Evolutionary conservation across 2,113 vertebrate species (phyloP).

Genomic region (Ibidorhyncha struthersii): DNA sequence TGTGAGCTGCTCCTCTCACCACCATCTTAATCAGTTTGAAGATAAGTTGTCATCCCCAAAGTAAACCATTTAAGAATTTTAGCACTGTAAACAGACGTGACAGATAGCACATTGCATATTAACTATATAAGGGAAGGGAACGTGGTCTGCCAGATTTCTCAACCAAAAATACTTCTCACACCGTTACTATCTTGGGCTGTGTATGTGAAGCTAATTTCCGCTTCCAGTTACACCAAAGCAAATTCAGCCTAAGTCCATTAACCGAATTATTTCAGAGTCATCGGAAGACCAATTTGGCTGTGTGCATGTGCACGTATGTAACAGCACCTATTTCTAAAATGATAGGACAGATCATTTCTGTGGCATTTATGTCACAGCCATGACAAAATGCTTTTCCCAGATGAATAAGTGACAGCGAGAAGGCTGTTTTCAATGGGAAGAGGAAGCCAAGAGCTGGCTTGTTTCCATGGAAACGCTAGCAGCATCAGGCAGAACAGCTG

Average conservation of each 20-base stretch:
- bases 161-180: slow-evolving; percentile 26
- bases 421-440: slow-evolving; percentile 88
- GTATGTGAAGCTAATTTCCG: not conserved
- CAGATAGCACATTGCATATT: not conserved
- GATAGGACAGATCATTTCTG: slow-evolving; percentile 59
- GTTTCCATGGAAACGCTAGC: slow-evolving; percentile 95
- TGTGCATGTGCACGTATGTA: not conserved
- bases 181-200: not conserved
- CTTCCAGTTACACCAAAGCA: not conserved
- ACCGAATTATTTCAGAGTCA: not conserved
- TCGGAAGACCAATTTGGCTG: not conserved
- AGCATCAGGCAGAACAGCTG: slow-evolving; percentile 81
- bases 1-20: not conserved
- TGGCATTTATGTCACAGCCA: slow-evolving; percentile 67
- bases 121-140: not conserved
- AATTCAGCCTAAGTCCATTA: not conserved
- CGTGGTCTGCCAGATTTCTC: slow-evolving; percentile 25
- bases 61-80: not conserved
- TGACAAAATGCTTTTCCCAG: slow-evolving; percentile 73
- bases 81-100: slow-evolving; percentile 4
- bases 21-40: not conserved
- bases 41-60: not conserved
- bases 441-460: slow-evolving; percentile 85
- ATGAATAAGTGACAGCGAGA: slow-evolving; percentile 80
- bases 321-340: slow-evolving; percentile 50